Evolutionary conservation across 2,888 invertebrate genomes (phyloP).

Genomic region (Laothoe populi): DNA sequence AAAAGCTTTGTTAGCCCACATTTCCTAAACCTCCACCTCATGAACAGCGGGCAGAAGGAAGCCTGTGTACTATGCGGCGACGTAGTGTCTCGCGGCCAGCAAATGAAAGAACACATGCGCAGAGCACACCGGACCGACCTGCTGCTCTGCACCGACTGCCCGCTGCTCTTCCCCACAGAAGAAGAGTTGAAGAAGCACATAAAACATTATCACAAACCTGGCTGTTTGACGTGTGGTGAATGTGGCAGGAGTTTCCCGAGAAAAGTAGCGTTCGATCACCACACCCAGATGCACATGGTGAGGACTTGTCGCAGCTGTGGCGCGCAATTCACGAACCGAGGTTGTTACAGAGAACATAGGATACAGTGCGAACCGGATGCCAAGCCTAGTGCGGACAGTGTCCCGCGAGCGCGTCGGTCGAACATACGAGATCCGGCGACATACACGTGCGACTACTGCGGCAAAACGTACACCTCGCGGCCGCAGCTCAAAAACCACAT

Average conservation of each 20-base stretch:
- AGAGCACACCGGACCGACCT: constrained; percentile 52
- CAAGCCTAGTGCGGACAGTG: constrained; percentile 56
- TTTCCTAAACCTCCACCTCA: constrained; percentile 63
- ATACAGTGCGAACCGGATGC: constrained; percentile 71
- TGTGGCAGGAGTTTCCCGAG: constrained; percentile 69
- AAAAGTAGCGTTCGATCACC: constrained; percentile 60
- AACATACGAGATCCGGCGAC: constrained; percentile 72
- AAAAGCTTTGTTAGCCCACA: constrained; percentile 66
- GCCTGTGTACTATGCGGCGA: constrained; percentile 65
- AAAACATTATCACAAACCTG: constrained; percentile 56
- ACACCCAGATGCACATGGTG: constrained; percentile 72
- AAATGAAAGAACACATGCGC: constrained; percentile 60
- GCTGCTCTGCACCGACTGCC: constrained; percentile 62
- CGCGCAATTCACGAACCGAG: constrained; percentile 67
- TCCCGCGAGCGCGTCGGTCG: constrained; percentile 60
- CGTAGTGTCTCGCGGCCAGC: constrained; percentile 54
- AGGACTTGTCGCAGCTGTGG: constrained; percentile 69
- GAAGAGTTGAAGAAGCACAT: constrained; percentile 53
- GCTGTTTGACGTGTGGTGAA: constrained; percentile 61
- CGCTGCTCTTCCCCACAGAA: constrained; percentile 53
- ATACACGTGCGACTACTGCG: constrained; percentile 72
- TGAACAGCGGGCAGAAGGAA: constrained; percentile 72
- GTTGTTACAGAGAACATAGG: constrained; percentile 72
- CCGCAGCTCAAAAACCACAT: constrained; percentile 77
- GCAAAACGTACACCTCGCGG: constrained; percentile 65